A percentile compares a stretch with the other conserved stretches of the same genome.
phyloP scores from a whole-genome alignment of 2,888 invertebrate genomes.

The Cacoxenus indagator region DNA sequence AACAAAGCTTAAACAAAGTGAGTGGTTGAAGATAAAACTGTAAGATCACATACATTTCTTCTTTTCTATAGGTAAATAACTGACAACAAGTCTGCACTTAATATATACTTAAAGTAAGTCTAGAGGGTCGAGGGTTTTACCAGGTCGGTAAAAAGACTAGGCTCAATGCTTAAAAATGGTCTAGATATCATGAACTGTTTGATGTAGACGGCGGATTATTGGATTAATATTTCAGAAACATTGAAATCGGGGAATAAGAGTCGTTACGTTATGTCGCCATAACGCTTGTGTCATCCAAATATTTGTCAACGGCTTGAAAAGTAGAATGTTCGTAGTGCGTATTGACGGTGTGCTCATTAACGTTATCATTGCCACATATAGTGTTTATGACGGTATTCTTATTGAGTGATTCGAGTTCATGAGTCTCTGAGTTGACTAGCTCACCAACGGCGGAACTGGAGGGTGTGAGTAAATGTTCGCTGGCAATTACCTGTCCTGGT shows the following conservation, averaged over 20 bases:
- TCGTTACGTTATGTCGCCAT: neutral
- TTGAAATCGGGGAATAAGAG: neutral
- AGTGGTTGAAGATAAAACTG: too few relatives aligned
- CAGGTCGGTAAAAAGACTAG: too few relatives aligned
- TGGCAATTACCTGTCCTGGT: slow-evolving; percentile 67
- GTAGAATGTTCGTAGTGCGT: slow-evolving; percentile 63
- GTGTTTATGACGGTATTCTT: slow-evolving; percentile 69
- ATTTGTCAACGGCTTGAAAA: slow-evolving; percentile 48
- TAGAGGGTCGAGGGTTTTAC: too few relatives aligned
- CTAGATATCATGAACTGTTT: neutral
- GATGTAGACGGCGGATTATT: slow-evolving; percentile 38
- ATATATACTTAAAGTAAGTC: too few relatives aligned
- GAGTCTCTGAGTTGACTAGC: slow-evolving; percentile 68
- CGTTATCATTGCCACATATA: slow-evolving; percentile 64
- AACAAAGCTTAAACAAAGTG: too few relatives aligned
- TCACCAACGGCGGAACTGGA: slow-evolving; percentile 70
- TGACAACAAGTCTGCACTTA: too few relatives aligned
- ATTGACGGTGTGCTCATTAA: slow-evolving; percentile 39
- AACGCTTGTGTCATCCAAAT: neutral
- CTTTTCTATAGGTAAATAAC: too few relatives aligned
- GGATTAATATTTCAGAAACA: slow-evolving; percentile 33
- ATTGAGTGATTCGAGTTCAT: slow-evolving; percentile 69
- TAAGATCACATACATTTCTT: too few relatives aligned
- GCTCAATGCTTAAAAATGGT: neutral
- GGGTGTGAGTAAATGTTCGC: slow-evolving; percentile 69